These are phyloP conservation scores for Timandra comae DNA, from an alignment of 2,888 invertebrate genomes.

Conservation along the genomic window DNA sequence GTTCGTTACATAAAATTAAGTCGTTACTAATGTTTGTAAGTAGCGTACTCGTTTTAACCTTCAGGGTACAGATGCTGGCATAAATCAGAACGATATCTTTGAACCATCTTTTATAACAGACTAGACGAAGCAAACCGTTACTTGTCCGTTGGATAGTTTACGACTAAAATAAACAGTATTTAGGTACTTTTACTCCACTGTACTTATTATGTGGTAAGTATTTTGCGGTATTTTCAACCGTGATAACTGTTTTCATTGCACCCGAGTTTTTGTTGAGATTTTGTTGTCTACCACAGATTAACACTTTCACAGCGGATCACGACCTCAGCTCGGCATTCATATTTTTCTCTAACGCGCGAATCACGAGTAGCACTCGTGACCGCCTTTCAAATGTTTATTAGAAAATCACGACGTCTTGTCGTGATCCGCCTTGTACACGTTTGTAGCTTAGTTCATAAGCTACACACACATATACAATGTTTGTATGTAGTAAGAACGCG, in stretches of 20 bases:
- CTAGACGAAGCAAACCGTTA: constrained; percentile 30
- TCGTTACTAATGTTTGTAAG: constrained; percentile 38
- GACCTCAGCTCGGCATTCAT: too few species aligned
- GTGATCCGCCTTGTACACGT: too few species aligned
- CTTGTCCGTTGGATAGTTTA: constrained; percentile 10
- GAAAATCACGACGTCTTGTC: too few species aligned
- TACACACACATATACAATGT: too few species aligned
- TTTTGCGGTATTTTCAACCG: constrained; percentile 1
- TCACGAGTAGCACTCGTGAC: too few species aligned
- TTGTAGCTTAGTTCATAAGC: too few species aligned
- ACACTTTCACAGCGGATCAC: too few species aligned
- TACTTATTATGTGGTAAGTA: constrained; percentile 7
- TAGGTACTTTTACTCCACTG: constrained; percentile 6
- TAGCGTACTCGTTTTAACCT: constrained; percentile 30
- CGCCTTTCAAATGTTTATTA: too few species aligned
- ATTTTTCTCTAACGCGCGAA: too few species aligned
- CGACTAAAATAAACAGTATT: constrained; percentile 13
- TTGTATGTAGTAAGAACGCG: too few species aligned
- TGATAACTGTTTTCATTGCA: constrained; percentile 1
- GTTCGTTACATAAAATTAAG: constrained; percentile 28
- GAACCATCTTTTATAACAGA: constrained; percentile 35
- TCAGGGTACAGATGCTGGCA: constrained; percentile 25
- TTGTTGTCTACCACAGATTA: too few species aligned
- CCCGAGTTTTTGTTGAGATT: too few species aligned
- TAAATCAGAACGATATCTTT: constrained; percentile 43